phyloP scores from a whole-genome alignment of 2,113 vertebrate species.

The Ammodytes dubius region DNA sequence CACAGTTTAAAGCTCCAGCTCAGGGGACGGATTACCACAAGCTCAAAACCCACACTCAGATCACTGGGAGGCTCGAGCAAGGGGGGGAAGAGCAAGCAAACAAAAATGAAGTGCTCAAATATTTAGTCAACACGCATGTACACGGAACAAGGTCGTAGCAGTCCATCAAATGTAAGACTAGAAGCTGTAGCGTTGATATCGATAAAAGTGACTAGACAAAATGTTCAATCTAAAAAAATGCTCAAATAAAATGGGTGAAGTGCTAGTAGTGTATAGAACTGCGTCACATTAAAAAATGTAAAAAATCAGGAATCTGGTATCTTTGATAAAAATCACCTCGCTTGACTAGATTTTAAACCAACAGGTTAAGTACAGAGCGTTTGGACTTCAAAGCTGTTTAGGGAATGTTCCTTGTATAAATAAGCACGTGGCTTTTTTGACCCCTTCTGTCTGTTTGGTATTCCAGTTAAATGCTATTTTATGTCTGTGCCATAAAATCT shows the following conservation, averaged over 20 bases:
- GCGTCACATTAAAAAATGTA: not conserved
- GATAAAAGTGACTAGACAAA: not conserved
- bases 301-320: not conserved
- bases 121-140: slow-evolving; percentile 31
- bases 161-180: slow-evolving; percentile 36
- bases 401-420: not conserved
- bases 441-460: not conserved
- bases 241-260: not conserved
- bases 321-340: not conserved
- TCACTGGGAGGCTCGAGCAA: slow-evolving; percentile 44
- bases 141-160: slow-evolving; percentile 35
- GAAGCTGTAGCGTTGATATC: not conserved
- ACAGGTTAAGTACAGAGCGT: not conserved
- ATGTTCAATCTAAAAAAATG: slow-evolving; percentile 7
- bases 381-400: not conserved
- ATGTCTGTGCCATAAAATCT: not conserved
- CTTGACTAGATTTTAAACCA: not conserved
- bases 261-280: not conserved
- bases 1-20: slow-evolving; percentile 52
- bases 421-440: not conserved
- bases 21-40: slow-evolving; percentile 56
- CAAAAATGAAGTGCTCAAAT: slow-evolving; percentile 57
- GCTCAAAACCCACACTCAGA: slow-evolving; percentile 46
- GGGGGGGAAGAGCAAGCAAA: slow-evolving; percentile 43
- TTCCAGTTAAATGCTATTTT: slow-evolving; percentile 6